phyloP scores from a whole-genome alignment of 2,888 invertebrate species.

The Ceratothoa steindachneri region DNA sequence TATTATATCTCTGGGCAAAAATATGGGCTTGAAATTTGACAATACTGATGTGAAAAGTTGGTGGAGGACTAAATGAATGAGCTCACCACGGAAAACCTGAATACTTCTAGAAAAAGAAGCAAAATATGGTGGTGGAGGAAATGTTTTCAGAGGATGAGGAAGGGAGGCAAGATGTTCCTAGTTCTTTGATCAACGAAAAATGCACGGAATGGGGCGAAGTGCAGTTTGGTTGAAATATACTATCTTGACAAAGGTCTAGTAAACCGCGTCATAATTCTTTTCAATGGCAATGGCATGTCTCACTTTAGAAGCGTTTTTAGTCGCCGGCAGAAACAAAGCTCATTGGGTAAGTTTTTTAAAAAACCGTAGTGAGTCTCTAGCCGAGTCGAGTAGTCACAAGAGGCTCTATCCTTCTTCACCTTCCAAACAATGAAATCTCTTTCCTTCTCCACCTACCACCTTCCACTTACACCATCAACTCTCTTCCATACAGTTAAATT shows the following conservation, averaged over 20 bases:
- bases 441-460: neutral
- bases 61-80: too few relatives aligned
- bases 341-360: neutral
- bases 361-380: neutral
- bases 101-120: neutral
- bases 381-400: neutral
- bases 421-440: neutral
- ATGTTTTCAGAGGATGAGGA: neutral
- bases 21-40: too few relatives aligned
- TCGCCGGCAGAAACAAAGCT: neutral
- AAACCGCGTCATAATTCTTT: neutral
- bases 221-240: neutral
- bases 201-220: neutral
- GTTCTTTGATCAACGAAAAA: neutral
- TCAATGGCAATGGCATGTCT: neutral
- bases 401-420: neutral
- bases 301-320: neutral
- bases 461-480: too few relatives aligned
- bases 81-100: too few relatives aligned
- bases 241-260: neutral
- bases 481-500: too few relatives aligned
- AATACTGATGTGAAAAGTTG: too few relatives aligned
- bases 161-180: conserved; percentile 5
- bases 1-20: too few relatives aligned
- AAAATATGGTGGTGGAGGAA: neutral